These are phyloP conservation scores for Macrotis lagotis DNA, from an alignment of 2,113 vertebrate genomes.

Conservation along the genomic window DNA sequence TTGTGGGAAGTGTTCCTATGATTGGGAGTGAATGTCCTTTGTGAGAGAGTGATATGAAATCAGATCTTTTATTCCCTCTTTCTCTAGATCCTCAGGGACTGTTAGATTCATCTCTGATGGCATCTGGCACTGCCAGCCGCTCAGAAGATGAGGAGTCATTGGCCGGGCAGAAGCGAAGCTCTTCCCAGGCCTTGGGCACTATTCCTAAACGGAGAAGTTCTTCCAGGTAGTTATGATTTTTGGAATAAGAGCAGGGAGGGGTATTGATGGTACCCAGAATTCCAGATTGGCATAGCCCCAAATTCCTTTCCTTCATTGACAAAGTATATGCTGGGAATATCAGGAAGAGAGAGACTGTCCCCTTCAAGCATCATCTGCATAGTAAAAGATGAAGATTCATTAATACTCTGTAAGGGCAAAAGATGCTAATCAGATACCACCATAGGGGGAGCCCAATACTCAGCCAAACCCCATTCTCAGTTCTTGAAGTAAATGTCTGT, in stretches of 20 bases:
- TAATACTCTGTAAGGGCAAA: neutral
- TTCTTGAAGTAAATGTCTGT: neutral
- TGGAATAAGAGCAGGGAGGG: neutral
- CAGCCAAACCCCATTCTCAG: neutral
- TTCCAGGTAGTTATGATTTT: constrained; percentile 86
- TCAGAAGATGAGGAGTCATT: constrained; percentile 94
- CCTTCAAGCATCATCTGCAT: neutral
- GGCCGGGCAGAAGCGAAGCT: constrained; percentile 89
- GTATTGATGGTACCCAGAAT: neutral
- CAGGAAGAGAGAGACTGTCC: neutral
- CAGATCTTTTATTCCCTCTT: constrained; percentile 41
- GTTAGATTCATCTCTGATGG: constrained; percentile 84
- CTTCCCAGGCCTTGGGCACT: constrained; percentile 88
- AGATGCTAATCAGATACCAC: neutral
- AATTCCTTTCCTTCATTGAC: neutral
- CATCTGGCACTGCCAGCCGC: constrained; percentile 89
- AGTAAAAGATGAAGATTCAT: neutral
- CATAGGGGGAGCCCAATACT: neutral
- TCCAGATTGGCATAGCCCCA: neutral
- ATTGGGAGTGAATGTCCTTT: neutral
- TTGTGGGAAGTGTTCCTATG: neutral
- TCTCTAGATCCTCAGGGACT: constrained; percentile 80
- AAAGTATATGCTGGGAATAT: neutral
- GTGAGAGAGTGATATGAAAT: neutral
- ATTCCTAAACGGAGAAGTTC: constrained; percentile 96